Evolutionary conservation across 2,113 vertebrate genomes (phyloP).

Genomic region (Lepisosteus osseus): DNA sequence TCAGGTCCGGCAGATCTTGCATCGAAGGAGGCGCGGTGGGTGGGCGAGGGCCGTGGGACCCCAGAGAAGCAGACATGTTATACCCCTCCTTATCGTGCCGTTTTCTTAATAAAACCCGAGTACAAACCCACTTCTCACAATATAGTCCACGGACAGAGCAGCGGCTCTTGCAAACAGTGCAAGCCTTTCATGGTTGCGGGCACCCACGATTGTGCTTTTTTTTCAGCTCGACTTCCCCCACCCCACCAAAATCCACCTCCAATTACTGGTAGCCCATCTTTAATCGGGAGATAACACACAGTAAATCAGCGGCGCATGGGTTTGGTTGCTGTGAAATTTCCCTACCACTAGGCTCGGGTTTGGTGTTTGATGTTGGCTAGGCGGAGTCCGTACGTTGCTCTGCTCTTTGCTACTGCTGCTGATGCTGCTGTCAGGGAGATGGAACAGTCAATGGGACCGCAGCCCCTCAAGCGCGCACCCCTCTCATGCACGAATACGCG

Average conservation of each 20-base stretch:
- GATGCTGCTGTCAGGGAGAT: conserved; percentile 72
- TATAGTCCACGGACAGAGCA: conserved; percentile 67
- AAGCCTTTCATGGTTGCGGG: conserved; percentile 75
- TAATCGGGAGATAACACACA: conserved; percentile 47
- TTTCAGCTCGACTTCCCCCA: conserved; percentile 42
- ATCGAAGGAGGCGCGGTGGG: conserved; percentile 86
- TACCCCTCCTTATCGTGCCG: conserved; percentile 66
- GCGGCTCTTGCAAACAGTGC: conserved; percentile 61
- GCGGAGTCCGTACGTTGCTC: conserved; percentile 57
- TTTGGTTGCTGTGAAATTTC: conserved; percentile 36
- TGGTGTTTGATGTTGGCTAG: conserved; percentile 44
- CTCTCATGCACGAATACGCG: conserved; percentile 40
- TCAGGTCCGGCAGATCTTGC: conserved; percentile 93
- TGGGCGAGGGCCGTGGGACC: conserved; percentile 92
- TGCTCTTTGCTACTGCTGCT: conserved; percentile 43
- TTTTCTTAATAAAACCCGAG: conserved; percentile 58
- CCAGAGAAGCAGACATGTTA: conserved; percentile 88
- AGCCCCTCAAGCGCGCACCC: conserved; percentile 68
- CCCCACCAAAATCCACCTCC: conserved; percentile 49
- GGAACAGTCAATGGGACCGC: conserved; percentile 76
- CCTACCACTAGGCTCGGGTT: conserved; percentile 41
- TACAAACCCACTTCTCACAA: conserved; percentile 72
- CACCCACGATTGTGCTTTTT: conserved; percentile 65
- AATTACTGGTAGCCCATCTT: conserved; percentile 72
- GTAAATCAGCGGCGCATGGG: conserved; percentile 33